Conservation (phyloP, 2,113 vertebrate species). For the Origma solitaria region DNA sequence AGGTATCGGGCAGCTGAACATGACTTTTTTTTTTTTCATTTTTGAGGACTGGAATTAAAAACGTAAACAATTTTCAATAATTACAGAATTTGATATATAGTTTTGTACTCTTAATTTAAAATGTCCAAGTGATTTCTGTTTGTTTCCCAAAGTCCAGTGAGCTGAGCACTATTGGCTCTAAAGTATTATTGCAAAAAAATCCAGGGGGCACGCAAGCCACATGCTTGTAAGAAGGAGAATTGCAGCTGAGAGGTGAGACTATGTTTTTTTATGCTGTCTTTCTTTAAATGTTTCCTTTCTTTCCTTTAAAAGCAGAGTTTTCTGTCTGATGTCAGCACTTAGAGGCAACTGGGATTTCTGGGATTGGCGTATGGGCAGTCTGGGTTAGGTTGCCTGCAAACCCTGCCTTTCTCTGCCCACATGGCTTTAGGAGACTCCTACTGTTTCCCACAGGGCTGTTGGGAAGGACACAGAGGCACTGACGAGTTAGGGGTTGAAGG, state of each 20-base stretch:
- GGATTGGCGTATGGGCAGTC: too few relatives aligned
- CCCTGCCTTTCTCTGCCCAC: neutral
- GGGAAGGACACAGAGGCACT: neutral
- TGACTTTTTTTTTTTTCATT: neutral
- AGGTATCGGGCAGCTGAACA: rapidly evolving
- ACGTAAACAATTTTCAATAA: neutral
- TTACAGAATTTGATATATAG: neutral
- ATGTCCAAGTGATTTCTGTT: neutral
- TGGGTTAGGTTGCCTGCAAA: neutral
- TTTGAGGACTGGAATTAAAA: neutral
- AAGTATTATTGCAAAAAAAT: neutral
- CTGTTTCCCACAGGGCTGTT: neutral
- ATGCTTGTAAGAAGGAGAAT: neutral
- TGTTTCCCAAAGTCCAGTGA: neutral
- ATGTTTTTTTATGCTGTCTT: neutral
- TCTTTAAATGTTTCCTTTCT: neutral
- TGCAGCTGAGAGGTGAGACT: neutral
- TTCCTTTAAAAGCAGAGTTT: neutral
- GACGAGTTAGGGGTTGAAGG: neutral
- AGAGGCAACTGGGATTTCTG: neutral
- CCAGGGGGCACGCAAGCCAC: neutral
- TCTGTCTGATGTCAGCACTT: neutral
- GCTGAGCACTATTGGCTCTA: neutral
- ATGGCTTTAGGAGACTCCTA: neutral
- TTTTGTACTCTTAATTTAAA: neutral